Conservation (phyloP, 1,140 invertebrate species). For the Pararge aegeria region DNA sequence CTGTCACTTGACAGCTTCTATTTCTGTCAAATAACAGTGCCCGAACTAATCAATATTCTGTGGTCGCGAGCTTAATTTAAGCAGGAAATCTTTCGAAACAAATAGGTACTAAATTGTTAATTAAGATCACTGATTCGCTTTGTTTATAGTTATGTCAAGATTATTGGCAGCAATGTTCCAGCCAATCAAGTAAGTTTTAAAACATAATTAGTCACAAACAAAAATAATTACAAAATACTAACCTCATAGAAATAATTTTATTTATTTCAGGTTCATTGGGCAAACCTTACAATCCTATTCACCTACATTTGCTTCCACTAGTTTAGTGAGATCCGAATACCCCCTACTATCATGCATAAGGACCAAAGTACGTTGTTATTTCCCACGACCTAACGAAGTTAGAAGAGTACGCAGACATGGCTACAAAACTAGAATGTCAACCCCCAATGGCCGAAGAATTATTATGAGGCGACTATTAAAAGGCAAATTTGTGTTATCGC, state of each 20-base stretch:
- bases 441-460: conserved; percentile 82
- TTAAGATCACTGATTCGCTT: no score
- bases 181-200: conserved; percentile 48
- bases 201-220: background rate
- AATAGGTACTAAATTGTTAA: no score
- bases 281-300: conserved; percentile 40
- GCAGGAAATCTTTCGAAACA: no score
- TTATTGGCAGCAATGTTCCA: conserved; percentile 52
- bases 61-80: no score
- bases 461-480: conserved; percentile 88
- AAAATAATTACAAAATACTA: no score
- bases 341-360: conserved; percentile 52
- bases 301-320: conserved; percentile 26
- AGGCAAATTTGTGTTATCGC: conserved; percentile 84
- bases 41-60: no score
- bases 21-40: no score
- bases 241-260: background rate
- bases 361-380: conserved; percentile 82
- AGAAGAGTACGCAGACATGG: conserved; percentile 86
- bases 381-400: conserved; percentile 86
- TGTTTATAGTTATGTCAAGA: conserved; percentile 57
- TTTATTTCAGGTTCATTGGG: conserved; percentile 40
- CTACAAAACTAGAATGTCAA: conserved; percentile 85
- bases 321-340: conserved; percentile 51
- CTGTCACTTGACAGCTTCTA: no score